phyloP scores from a whole-genome alignment of 2,113 vertebrate genomes.

The Embiotoca jacksoni region DNA sequence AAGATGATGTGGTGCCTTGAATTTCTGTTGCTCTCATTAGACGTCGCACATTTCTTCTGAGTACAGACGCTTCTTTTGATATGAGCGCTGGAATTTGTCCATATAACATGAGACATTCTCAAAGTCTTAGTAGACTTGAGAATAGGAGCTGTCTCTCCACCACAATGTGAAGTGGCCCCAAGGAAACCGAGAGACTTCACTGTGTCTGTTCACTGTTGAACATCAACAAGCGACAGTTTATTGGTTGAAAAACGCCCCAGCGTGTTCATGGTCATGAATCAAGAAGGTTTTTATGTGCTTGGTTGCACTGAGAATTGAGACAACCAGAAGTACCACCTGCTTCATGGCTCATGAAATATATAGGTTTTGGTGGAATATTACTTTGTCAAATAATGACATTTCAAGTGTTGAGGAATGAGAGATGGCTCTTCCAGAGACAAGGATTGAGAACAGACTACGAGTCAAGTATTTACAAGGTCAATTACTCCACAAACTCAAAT shows the following conservation, averaged over 20 bases:
- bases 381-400: constrained; percentile 1
- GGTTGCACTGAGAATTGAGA: neutral
- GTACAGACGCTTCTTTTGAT: neutral
- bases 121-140: neutral
- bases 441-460: constrained; percentile 33
- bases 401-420: neutral
- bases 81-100: neutral
- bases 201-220: neutral
- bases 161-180: constrained; percentile 21
- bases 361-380: neutral
- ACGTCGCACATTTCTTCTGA: neutral
- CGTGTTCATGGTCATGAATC: neutral
- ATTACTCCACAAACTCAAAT: constrained; percentile 52
- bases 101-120: neutral
- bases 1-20: neutral
- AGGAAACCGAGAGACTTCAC: neutral
- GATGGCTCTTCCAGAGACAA: constrained; percentile 5
- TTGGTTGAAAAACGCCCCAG: constrained; percentile 15
- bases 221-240: constrained; percentile 12
- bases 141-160: neutral
- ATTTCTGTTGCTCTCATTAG: neutral
- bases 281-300: neutral
- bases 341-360: neutral
- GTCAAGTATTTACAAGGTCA: constrained; percentile 52
- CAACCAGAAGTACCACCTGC: neutral